A percentile compares a stretch with the other conserved stretches of the same genome.
phyloP scores from a whole-genome alignment of 2,888 invertebrate species.

The Nyleta sp. region DNA sequence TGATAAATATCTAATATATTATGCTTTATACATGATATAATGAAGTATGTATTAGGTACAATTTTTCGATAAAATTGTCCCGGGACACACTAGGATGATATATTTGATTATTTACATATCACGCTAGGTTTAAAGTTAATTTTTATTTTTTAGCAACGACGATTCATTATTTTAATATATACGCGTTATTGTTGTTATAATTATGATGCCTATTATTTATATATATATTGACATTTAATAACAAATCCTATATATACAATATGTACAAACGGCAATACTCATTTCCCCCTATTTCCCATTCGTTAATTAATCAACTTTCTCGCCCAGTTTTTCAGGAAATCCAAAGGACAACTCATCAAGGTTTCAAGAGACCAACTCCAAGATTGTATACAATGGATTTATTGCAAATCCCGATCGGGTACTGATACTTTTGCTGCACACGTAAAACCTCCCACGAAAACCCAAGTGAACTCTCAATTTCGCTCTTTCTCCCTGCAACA shows the following conservation, averaged over 20 bases:
- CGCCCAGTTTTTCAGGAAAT: too few species aligned
- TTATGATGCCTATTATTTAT: constrained; percentile 61
- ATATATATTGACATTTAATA: constrained; percentile 57
- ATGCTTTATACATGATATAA: constrained; percentile 33
- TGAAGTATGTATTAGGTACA: constrained; percentile 30
- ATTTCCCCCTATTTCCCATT: neutral
- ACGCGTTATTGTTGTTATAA: constrained; percentile 60
- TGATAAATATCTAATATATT: constrained; percentile 51
- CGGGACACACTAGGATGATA: constrained; percentile 45
- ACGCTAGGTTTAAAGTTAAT: constrained; percentile 62
- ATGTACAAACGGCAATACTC: neutral
- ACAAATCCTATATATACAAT: constrained; percentile 41
- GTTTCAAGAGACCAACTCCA: neutral
- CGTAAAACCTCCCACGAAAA: constrained; percentile 35
- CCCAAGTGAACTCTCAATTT: neutral
- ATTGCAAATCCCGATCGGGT: constrained; percentile 49
- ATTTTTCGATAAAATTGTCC: constrained; percentile 47
- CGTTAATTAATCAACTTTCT: too few species aligned
- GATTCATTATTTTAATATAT: constrained; percentile 56
- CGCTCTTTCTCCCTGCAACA: constrained; percentile 11
- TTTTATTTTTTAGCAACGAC: constrained; percentile 57
- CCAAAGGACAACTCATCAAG: too few species aligned
- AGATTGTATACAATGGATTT: constrained; percentile 57
- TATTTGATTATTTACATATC: constrained; percentile 66
- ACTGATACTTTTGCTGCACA: constrained; percentile 48